Conservation (phyloP, 2,888 invertebrate genomes). For the Oasisia sp. region DNA sequence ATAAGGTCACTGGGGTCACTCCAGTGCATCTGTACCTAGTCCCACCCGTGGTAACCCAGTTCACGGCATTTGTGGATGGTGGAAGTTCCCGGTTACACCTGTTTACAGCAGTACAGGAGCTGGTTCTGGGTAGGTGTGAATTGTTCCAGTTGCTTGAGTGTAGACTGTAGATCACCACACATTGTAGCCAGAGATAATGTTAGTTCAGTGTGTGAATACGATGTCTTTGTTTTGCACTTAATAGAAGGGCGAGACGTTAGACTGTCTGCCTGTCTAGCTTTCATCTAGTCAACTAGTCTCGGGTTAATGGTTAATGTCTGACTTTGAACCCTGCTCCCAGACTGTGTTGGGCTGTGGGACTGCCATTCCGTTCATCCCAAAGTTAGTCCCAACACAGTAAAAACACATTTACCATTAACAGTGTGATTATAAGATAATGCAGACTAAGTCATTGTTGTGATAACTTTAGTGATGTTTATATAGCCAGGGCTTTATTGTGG, state of each 20-base stretch:
- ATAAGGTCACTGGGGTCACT: neutral
- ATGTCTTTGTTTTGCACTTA: neutral
- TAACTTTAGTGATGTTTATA: neutral
- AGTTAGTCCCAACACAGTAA: neutral
- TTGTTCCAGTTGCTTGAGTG: neutral
- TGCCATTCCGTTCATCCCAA: neutral
- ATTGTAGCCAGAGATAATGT: neutral
- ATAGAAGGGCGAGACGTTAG: neutral
- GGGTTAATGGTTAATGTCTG: neutral
- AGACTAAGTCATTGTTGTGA: neutral
- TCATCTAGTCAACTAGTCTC: neutral
- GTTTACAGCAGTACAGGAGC: neutral
- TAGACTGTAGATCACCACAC: neutral
- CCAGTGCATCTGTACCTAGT: neutral
- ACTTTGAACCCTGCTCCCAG: neutral
- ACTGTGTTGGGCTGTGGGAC: neutral
- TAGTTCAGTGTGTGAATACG: neutral
- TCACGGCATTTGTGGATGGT: neutral
- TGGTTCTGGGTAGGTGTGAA: neutral
- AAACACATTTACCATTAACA: neutral
- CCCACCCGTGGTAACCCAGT: neutral
- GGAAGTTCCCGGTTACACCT: neutral
- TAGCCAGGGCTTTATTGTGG: neutral
- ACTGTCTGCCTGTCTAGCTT: neutral
- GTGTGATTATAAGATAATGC: neutral